Evolutionary conservation across 2,888 invertebrate species (phyloP), one percentile per base, ranked within the genome.

Genomic region (Eupithecia tripunctaria): DNA sequence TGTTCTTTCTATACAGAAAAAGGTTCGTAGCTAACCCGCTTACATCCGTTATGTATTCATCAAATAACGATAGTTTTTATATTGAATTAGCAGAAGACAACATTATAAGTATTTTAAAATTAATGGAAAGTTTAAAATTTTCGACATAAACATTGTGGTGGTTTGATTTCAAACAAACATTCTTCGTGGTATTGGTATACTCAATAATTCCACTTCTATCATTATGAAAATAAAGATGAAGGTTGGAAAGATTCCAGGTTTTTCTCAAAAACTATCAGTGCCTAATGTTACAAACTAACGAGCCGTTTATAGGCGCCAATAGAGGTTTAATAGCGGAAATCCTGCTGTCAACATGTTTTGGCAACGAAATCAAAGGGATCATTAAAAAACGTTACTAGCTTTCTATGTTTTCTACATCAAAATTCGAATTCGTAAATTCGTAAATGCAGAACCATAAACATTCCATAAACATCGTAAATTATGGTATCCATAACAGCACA

Each of bases 311-410:
- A 71, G 71, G 70, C 73, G 75, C 74, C 73, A 71, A 77, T 78
- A 74, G 76, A 78, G 73, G 72, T 80, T 80, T 82, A 78, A 80
- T 75, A 77, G 78, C 83, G 87, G 86, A 86, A 84, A 80, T 86
- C 85, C 86, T 79, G 82, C 75, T 76, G 82, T 82, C 84, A 82
- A 81, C 83, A 73, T 74, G 72, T 81, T 85, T 85, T 84, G 80
- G 83, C 82, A 78, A 79, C 77, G 76, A 71, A 79, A 80, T 84
- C 79, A 67, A 76, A 76, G 78, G 72, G 75, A 74, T 73, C 67
- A 64, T 73, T 7, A 63, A 77, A 76, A 72, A 77, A 76, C 47
- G 63, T 68, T 71, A 75, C 75, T 72, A 74, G 36, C 38, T 56
- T 25, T 38, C 36, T 68, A 51, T 27, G 36, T 64, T 68, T 56